Evolutionary conservation across 2,888 invertebrate species (phyloP), one percentile per base, ranked within the genome.

Genomic region (Branchipolynoe longqiensis): DNA sequence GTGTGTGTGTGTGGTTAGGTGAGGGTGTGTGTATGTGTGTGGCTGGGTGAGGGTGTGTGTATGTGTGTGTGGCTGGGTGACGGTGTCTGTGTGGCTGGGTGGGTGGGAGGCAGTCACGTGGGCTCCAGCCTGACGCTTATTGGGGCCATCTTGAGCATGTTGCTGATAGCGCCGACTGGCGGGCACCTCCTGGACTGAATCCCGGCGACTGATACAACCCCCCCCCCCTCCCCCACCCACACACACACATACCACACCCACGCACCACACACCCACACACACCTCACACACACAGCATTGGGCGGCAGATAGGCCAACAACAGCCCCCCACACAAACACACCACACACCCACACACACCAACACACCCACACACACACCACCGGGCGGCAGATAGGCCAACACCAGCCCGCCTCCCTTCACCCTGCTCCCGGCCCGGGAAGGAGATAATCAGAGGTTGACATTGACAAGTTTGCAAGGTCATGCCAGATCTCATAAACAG

Each of bases 401-500:
- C 48, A 78, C 36, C 69, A 36, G 69, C 36, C 18, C 36, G 69
- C n/a, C 28, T 4, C 22, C 3, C 36, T 48, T 14, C 12, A 28
- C 48, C 28, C 25, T 4, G 38, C 3, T 33, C 78, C 31, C 12
- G 48, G 78, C 28, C 25, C 14, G 38, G 73, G 73, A 18, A 40
- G 73, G n/a, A 48, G 78, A 78, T 78, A 78, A 78, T 78, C 41
- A 78, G 78, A 18, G 33, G 28, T 78, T 78, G 78, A 78, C 78
- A 78, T 78, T 78, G 78, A 78, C 78, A 78, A 78, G 78, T 78
- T 78, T 78, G 78, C 48, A 78, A 78, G 78, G 78, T 78, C 78
- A 78, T 25, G 78, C 78, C 31, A 8, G 31, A 48, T 78, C 78
- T 78, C 78, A 41, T 78, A 78, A 78, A 78, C 78, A 78, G 78